A percentile compares a stretch with the other conserved stretches of the same genome.
phyloP scores from a whole-genome alignment of 2,888 invertebrate genomes.

The Trichopoda pennipes region DNA sequence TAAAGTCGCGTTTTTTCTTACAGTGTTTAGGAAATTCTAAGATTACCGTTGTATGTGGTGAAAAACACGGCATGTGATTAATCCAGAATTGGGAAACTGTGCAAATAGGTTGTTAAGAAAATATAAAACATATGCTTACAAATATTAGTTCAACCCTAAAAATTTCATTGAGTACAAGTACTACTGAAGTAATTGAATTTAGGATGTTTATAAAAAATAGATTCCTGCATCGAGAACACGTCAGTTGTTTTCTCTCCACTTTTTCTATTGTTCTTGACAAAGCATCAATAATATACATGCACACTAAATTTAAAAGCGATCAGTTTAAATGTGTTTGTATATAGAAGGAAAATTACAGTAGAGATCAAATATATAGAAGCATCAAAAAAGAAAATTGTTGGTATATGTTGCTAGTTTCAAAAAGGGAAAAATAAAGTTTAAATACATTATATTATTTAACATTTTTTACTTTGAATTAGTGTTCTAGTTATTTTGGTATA shows the following conservation, averaged over 20 bases:
- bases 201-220: slow-evolving; percentile 17
- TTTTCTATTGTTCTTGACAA: slow-evolving; percentile 5
- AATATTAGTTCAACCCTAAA: slow-evolving; percentile 14
- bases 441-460: no score
- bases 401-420: no score
- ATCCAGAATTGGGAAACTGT: slow-evolving; percentile 23
- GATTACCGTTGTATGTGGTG: slow-evolving; percentile 7
- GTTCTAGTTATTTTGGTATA: no score
- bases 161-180: not conserved
- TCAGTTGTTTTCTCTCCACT: slow-evolving; percentile 50
- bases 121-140: slow-evolving; percentile 54
- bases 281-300: not conserved
- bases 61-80: slow-evolving; percentile 38
- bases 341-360: not conserved
- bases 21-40: no score
- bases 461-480: no score
- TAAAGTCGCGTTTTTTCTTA: no score
- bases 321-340: not conserved
- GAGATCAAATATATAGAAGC: not conserved
- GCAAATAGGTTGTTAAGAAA: slow-evolving; percentile 7
- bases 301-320: not conserved
- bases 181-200: slow-evolving; percentile 16
- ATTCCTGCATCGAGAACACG: slow-evolving; percentile 3
- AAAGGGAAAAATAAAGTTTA: no score
- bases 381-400: not conserved